Evolutionary conservation across 2,797 vertebrate genomes (phyloP).

Genomic region (Oophaga sylvatica): DNA sequence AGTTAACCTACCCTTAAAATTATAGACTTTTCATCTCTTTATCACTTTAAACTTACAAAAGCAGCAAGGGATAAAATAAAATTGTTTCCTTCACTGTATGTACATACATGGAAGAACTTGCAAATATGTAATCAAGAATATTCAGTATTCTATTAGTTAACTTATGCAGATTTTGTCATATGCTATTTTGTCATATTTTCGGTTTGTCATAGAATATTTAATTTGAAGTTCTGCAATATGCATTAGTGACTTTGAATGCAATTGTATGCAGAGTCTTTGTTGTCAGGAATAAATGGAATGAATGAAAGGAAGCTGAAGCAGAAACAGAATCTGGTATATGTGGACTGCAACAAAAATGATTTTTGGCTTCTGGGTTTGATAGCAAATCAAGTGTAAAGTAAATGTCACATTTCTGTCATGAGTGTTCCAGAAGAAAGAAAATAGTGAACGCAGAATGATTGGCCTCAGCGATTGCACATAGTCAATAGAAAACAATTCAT

Average conservation of each 20-base stretch:
- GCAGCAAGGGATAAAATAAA: no score
- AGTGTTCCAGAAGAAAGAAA: conserved; percentile 56
- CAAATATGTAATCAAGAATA: no score
- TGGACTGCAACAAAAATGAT: conserved; percentile 23
- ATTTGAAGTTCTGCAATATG: neutral
- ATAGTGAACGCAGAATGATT: conserved; percentile 54
- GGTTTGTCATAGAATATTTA: neutral
- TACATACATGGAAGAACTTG: no score
- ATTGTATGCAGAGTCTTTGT: conserved; percentile 6
- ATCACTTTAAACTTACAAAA: no score
- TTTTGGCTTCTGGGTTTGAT: conserved; percentile 44
- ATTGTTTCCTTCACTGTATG: no score
- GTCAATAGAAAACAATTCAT: neutral
- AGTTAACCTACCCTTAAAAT: no score
- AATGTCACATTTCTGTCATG: conserved; percentile 61
- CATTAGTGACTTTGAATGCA: neutral
- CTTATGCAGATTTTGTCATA: neutral
- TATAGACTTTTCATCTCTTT: no score
- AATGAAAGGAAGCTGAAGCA: conserved; percentile 32
- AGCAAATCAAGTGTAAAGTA: conserved; percentile 57
- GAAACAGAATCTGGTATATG: conserved; percentile 28
- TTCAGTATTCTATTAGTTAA: no score
- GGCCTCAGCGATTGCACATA: conserved; percentile 37
- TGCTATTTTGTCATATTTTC: neutral
- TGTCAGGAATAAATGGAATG: neutral